Evolutionary conservation across 1,140 invertebrate genomes (phyloP).

Genomic region (Maconellicoccus hirsutus): DNA sequence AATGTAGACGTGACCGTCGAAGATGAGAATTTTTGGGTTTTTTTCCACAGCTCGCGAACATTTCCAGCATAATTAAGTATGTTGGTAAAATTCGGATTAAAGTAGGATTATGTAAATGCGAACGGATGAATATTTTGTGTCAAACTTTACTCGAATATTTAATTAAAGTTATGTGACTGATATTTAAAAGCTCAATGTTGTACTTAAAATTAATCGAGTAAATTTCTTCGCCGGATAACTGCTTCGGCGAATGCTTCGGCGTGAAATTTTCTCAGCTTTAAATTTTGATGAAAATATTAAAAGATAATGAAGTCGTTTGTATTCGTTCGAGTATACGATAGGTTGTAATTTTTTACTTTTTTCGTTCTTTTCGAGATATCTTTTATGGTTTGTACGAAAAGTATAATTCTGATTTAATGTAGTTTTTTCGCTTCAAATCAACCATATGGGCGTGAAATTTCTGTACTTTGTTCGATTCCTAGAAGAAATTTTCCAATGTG

Average conservation of each 20-base stretch:
- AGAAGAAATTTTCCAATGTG: no score
- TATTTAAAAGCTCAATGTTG: background rate
- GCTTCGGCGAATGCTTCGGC: background rate
- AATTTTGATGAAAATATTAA: constrained; percentile 1
- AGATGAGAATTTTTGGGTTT: background rate
- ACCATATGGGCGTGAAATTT: no score
- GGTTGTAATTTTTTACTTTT: background rate
- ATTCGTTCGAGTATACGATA: background rate
- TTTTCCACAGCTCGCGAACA: background rate
- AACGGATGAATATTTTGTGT: background rate
- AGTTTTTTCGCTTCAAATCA: background rate
- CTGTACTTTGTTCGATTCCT: no score
- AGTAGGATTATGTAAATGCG: background rate
- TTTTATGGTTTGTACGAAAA: background rate
- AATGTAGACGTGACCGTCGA: background rate
- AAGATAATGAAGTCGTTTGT: background rate
- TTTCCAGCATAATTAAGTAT: background rate
- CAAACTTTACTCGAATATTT: constrained; percentile 1
- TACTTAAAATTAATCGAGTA: background rate
- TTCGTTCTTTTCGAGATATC: background rate
- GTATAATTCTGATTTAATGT: constrained; percentile 6
- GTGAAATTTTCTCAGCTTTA: background rate
- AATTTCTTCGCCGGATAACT: background rate
- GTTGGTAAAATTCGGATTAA: background rate
- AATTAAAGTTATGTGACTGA: background rate